Evolutionary conservation across 2,888 invertebrate genomes (phyloP).

Genomic region (Frankliniella intonsa): DNA sequence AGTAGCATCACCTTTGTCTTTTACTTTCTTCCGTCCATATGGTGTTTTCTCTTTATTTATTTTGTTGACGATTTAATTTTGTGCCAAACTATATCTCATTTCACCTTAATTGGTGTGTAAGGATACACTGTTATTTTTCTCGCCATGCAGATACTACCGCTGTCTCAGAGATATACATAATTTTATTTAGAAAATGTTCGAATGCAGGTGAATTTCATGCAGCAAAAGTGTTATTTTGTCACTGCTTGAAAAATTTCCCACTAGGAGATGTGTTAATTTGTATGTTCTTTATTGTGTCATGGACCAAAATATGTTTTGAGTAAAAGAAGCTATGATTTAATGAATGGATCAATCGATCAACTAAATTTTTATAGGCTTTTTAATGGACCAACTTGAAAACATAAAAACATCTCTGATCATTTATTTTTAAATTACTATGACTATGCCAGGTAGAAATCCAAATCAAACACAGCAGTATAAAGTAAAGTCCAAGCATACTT

Average conservation of each 20-base stretch:
- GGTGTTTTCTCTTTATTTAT: not conserved
- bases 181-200: not conserved
- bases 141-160: not conserved
- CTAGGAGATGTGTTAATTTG: not conserved
- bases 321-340: not conserved
- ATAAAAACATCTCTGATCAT: not conserved
- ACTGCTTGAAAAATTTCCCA: not conserved
- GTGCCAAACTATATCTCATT: not conserved
- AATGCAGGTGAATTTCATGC: not conserved
- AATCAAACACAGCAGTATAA: not conserved
- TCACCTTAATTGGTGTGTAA: not conserved
- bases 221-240: not conserved
- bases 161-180: too few species aligned
- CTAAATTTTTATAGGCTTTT: not conserved
- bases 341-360: not conserved
- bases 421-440: not conserved
- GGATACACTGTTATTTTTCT: not conserved
- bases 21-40: not conserved
- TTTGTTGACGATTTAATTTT: not conserved
- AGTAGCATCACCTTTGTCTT: not conserved
- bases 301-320: not conserved
- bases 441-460: slow-evolving; percentile 15
- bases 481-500: not conserved
- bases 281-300: not conserved
- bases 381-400: not conserved